Percentiles rank a stretch among this genome's conserved stretches.
Evolutionary conservation across 2,888 invertebrate species (phyloP).

Genomic region (Agrenia bidenticulata): DNA sequence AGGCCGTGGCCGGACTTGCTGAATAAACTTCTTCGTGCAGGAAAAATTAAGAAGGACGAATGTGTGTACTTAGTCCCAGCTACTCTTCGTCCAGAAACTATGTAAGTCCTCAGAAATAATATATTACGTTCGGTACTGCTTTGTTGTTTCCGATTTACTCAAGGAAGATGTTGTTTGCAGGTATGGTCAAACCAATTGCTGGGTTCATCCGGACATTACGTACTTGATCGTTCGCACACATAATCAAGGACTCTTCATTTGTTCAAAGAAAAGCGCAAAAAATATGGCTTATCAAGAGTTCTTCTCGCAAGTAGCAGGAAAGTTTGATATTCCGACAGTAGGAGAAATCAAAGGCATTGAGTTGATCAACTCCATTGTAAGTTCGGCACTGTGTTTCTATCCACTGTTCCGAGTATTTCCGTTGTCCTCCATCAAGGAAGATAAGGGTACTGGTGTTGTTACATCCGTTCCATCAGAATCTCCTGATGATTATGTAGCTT

Average conservation of each 20-base stretch:
- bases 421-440: constrained; percentile 96
- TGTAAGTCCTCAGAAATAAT: constrained; percentile 65
- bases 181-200: constrained; percentile 97
- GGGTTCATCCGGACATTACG: constrained; percentile 92
- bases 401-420: constrained; percentile 87
- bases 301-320: constrained; percentile 72
- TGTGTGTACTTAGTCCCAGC: constrained; percentile 88
- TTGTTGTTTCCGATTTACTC: not conserved
- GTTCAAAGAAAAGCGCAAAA: constrained; percentile 82
- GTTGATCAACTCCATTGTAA: constrained; percentile 78
- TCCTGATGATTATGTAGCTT: constrained; percentile 96
- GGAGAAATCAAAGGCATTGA: constrained; percentile 69
- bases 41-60: constrained; percentile 55
- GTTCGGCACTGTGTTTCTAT: constrained; percentile 82
- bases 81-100: constrained; percentile 97
- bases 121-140: not conserved
- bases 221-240: constrained; percentile 82
- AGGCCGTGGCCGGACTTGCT: constrained; percentile 66
- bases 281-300: constrained; percentile 97
- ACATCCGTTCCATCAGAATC: constrained; percentile 98
- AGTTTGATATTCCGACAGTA: constrained; percentile 60
- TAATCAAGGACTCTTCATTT: constrained; percentile 77
- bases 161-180: constrained; percentile 21
- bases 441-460: constrained; percentile 97
- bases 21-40: constrained; percentile 64